Evolutionary conservation across 2,888 invertebrate genomes (phyloP).

Genomic region (Cecidostiba fungosa): DNA sequence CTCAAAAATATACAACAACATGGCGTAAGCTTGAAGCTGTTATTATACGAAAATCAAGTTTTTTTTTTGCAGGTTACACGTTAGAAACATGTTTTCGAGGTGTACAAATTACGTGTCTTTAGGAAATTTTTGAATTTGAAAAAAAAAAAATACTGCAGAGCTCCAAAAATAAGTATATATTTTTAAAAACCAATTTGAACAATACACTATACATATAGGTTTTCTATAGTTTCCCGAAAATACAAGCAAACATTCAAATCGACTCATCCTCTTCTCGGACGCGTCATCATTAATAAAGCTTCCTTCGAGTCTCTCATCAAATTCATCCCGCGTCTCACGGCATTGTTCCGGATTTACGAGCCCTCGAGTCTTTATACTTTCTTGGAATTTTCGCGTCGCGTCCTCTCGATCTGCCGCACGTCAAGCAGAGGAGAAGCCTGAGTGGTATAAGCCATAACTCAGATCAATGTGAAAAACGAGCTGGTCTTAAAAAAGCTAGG

Average conservation of each 20-base stretch:
- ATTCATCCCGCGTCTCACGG: neutral
- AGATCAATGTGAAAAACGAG: conserved; percentile 68
- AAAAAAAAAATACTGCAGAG: no score
- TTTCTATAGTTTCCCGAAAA: no score
- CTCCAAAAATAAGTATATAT: no score
- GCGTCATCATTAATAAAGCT: conserved; percentile 36
- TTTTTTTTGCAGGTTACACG: no score
- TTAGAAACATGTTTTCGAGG: no score
- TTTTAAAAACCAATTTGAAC: no score
- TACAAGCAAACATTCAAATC: neutral
- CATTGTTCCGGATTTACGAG: conserved; percentile 44
- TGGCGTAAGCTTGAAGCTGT: no score
- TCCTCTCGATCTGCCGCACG: conserved; percentile 14
- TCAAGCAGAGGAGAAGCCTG: conserved; percentile 52
- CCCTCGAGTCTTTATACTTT: neutral
- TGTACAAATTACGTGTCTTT: no score
- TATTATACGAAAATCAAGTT: no score
- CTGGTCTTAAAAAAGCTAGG: conserved; percentile 37
- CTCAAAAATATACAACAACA: no score
- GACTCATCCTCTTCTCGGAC: neutral
- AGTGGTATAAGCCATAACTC: conserved; percentile 69
- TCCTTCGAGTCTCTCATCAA: neutral
- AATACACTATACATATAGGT: no score
- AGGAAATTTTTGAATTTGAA: no score
- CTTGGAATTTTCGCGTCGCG: conserved; percentile 17